Conservation (phyloP, 2,888 invertebrate genomes). For the Euzophera pinguis region DNA sequence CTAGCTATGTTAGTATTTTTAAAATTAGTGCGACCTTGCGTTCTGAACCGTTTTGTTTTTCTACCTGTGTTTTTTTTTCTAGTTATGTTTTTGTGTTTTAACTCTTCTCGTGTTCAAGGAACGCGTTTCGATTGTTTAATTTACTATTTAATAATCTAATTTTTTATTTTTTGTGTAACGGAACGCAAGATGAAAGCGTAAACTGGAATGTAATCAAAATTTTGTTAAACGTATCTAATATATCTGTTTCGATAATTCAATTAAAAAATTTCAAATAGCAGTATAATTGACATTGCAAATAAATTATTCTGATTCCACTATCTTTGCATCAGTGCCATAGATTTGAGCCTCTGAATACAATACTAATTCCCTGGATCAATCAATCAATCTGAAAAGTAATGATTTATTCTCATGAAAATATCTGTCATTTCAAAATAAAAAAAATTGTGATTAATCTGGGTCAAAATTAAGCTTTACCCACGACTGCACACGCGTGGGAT, state of each 20-base stretch:
- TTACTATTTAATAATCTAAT: neutral
- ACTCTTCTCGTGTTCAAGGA: neutral
- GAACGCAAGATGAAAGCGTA: neutral
- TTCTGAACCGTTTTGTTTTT: slow-evolving; percentile 17
- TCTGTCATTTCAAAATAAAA: too few species aligned
- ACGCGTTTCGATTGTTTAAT: neutral
- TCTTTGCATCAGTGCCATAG: slow-evolving; percentile 18
- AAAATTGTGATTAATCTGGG: too few species aligned
- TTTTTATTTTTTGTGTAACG: neutral
- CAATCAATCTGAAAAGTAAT: too few species aligned
- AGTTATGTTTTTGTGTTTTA: slow-evolving; percentile 10
- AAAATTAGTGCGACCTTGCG: slow-evolving; percentile 13
- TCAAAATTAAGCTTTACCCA: too few species aligned
- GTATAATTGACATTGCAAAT: too few species aligned
- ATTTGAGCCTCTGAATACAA: neutral
- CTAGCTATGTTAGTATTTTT: slow-evolving; percentile 24
- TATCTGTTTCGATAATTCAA: too few species aligned
- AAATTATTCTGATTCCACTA: neutral
- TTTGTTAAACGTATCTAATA: too few species aligned
- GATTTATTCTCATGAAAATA: too few species aligned
- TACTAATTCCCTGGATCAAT: neutral
- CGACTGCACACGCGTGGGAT: too few species aligned
- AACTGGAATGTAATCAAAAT: neutral
- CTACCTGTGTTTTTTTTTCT: slow-evolving; percentile 19
- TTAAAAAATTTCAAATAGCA: neutral